phyloP scores from a whole-genome alignment of 2,888 invertebrate genomes.

The Lamellibrachia satsuma region DNA sequence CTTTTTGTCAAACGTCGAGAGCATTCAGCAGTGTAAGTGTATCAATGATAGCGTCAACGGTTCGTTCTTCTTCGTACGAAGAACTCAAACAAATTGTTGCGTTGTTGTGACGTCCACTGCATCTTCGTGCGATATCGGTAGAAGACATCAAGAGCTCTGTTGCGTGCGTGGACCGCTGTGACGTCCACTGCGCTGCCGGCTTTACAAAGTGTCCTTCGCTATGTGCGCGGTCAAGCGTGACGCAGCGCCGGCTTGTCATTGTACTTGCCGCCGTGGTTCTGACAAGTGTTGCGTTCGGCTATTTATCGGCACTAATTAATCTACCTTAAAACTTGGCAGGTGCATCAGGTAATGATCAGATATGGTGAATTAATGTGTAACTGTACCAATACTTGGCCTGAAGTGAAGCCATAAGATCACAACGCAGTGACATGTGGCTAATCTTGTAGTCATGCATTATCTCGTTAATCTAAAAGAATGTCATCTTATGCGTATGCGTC shows the following conservation, averaged over 20 bases:
- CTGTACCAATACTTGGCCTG: not conserved
- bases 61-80: not conserved
- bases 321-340: not conserved
- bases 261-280: not conserved
- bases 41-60: not conserved
- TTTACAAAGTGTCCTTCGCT: not conserved
- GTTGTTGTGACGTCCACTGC: not conserved
- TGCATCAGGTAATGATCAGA: not conserved
- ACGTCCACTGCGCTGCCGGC: not conserved
- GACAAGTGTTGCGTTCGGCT: not conserved
- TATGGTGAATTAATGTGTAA: not conserved
- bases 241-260: not conserved
- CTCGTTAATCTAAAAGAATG: not conserved
- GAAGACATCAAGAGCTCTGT: not conserved
- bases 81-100: not conserved
- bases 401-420: not conserved
- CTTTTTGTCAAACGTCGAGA: not conserved
- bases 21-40: not conserved
- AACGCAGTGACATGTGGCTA: not conserved
- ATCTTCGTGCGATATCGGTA: not conserved
- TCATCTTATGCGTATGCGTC: not conserved
- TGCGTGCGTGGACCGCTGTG: not conserved
- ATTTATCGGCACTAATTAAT: constrained; percentile 17
- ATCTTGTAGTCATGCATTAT: not conserved
- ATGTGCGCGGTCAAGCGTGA: not conserved